phyloP scores from a whole-genome alignment of 2,888 invertebrate species.

The Pomacea canaliculata region DNA sequence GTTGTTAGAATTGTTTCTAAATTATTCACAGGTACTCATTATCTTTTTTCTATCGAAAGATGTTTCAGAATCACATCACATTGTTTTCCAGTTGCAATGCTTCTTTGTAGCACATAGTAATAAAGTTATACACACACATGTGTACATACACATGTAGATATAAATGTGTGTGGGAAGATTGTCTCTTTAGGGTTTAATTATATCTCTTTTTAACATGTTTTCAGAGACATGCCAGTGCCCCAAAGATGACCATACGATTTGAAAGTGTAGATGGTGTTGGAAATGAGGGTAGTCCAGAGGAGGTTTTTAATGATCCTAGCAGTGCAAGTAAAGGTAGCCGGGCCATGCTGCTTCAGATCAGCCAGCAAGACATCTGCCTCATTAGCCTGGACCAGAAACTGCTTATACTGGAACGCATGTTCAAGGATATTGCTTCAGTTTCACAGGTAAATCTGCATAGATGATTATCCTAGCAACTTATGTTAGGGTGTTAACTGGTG shows the following conservation, averaged over 20 bases:
- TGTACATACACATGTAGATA: no score
- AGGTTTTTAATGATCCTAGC: conserved; percentile 22
- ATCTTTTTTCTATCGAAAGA: no score
- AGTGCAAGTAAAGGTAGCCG: conserved; percentile 72
- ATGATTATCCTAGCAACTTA: neutral
- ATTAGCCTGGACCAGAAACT: conserved; percentile 95
- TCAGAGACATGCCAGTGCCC: conserved; percentile 2
- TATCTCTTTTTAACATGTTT: neutral
- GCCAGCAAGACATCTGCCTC: conserved; percentile 85
- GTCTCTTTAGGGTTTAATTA: no score
- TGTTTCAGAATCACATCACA: no score
- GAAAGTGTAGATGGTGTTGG: conserved; percentile 27
- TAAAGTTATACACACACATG: no score
- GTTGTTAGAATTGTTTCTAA: no score
- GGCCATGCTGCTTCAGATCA: conserved; percentile 93
- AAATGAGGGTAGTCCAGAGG: conserved; percentile 19
- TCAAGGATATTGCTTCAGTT: conserved; percentile 90
- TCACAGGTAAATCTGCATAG: conserved; percentile 76
- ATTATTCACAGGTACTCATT: no score
- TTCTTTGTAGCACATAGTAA: no score
- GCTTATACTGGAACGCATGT: conserved; percentile 86
- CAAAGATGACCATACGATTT: conserved; percentile 8
- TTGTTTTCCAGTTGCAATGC: no score
- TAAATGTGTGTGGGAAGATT: no score
- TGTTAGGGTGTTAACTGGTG: neutral